Percentiles rank a stretch among this genome's conserved stretches.
These are phyloP conservation scores for Martes martes DNA, from an alignment of 2,113 vertebrate genomes.

Conservation along the genomic window DNA sequence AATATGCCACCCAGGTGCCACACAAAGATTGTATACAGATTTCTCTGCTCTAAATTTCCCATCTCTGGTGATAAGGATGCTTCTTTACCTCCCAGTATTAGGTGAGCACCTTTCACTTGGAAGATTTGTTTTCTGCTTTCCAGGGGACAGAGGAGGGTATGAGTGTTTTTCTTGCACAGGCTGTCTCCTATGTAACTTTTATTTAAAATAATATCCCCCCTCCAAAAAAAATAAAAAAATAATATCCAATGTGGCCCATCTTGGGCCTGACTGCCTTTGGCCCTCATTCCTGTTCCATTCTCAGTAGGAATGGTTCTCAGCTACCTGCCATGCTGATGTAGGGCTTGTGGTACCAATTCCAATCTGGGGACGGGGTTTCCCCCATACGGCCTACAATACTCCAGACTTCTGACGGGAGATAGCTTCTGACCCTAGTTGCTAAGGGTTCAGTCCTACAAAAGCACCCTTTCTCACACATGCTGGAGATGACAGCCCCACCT, in stretches of 20 bases:
- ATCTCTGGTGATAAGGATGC: not conserved
- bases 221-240: not conserved
- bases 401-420: not conserved
- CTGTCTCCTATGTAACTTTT: not conserved
- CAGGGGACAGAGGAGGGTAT: not conserved
- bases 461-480: fast-evolving
- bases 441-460: not conserved
- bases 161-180: not conserved
- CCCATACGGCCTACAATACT: not conserved
- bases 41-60: not conserved
- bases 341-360: not conserved
- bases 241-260: not conserved
- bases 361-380: not conserved
- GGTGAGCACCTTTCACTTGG: not conserved
- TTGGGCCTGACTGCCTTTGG: not conserved
- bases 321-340: not conserved
- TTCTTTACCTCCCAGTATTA: not conserved
- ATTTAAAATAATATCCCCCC: not conserved
- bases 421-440: not conserved
- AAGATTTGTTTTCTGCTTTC: not conserved
- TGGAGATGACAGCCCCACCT: not conserved
- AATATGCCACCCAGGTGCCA: not conserved
- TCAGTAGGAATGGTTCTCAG: not conserved
- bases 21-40: not conserved
- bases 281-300: not conserved